Evolutionary conservation across 2,797 vertebrate genomes (phyloP), one percentile per base, ranked within the genome.

Genomic region (Clarias laeviceps): DNA sequence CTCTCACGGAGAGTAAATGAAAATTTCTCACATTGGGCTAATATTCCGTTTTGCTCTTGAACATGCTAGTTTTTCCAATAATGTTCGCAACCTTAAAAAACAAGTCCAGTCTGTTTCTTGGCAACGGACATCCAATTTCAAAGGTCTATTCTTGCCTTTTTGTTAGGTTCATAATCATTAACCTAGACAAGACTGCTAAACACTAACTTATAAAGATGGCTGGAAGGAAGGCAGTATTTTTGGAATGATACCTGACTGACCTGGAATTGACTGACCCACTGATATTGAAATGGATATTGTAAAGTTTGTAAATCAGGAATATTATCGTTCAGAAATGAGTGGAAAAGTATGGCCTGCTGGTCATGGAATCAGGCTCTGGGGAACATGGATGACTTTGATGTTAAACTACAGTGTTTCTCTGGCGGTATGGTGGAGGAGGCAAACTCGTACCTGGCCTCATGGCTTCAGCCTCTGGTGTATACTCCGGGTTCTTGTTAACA

Each of bases 361-460:
- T 87, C 34, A 17, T 90, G 74, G 81, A 90, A 88, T 85, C 84
- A 73, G 87, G 77, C 73, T 80, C 66, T 78, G 65, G 15, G 54
- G 12, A 81, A 84, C 68, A 57, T 54, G 15, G 40, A 45, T 50
- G 61, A 37, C 2, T 54, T n/a, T 22, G 80, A 86, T 87, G 74
- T 95, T 96, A 99, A 93, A 99, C 98, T 93, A 99, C 97, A 54
- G 98, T 99, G 84, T 99, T 99, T 88, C 98, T 94, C 95, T 99
- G 98, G 91, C 98, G 96, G 94, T 99, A 99, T 72, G 98, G 98
- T 0, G 98, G 98, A 0, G 98, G 98, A 0, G 98, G 98, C 92
- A 99, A 93, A 90, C 97, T 95, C 22, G 96, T 94, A 92, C 96
- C 97, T 29, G 98, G 95, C 90, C 98, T 99, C 91, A 98, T 93